Evolutionary conservation across 1,140 invertebrate genomes (phyloP), one percentile per base, ranked within the genome.

Genomic region (Sycophaga agraensis): DNA sequence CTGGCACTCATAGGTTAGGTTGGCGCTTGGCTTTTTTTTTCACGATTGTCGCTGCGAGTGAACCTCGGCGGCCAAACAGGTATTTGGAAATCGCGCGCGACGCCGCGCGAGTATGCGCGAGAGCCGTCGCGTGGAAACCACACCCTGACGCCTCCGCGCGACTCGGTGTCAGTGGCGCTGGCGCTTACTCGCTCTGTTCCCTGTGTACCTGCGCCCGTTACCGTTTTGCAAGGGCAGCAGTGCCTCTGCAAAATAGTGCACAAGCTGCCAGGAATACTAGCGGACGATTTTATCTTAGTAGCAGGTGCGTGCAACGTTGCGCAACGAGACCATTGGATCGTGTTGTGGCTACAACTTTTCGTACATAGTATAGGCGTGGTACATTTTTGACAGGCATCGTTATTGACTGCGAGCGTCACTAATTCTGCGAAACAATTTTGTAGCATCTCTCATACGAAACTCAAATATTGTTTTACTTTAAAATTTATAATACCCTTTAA

Each of bases 141-240:
- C 54, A 56, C 54, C 54, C 54, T n/a, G 24, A 16, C n/a, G 45
- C 14, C 24, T 24, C 14, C 45, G 45, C n/a, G n/a, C n/a, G n/a
- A n/a, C n/a, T n/a, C n/a, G n/a, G n/a, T n/a, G n/a, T n/a, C n/a
- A n/a, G n/a, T n/a, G n/a, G n/a, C n/a, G n/a, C n/a, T n/a, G n/a
- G n/a, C n/a, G n/a, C n/a, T 48, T 16, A 2, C 35, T 46, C 21
- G 40, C 58, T 1, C n/a, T 7, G 37, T 4, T 7, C 6, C n/a
- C n/a, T 37, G 34, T 2, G 11, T 37, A 2, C 34, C 2, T n/a
- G 1, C 0, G 16, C 17, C 2, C 16, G 39, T 19, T 17, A 17
- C 16, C 4, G 3, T 3, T 37, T 19, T 4, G 5, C 17, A 16
- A 14, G n/a, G 37, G 17, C 37, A 16, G 11, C 1, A 5, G n/a